These are phyloP conservation scores for Agrotis puta DNA, from an alignment of 2,888 invertebrate genomes.

Conservation along the genomic window DNA sequence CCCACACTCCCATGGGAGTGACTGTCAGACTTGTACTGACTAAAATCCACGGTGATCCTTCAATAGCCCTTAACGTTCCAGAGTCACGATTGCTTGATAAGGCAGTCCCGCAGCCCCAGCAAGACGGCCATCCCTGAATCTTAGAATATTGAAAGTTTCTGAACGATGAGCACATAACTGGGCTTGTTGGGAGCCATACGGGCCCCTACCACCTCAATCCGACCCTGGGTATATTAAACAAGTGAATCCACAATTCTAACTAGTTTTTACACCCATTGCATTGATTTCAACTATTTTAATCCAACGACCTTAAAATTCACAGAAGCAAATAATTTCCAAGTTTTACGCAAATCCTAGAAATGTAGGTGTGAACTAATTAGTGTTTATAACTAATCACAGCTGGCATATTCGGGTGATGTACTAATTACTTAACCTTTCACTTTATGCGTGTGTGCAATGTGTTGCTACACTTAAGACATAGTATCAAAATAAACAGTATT, in stretches of 20 bases:
- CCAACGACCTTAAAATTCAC: constrained; percentile 42
- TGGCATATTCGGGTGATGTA: constrained; percentile 44
- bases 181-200: too few relatives aligned
- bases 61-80: too few relatives aligned
- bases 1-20: too few relatives aligned
- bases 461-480: constrained; percentile 36
- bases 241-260: not conserved
- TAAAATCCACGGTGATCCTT: too few relatives aligned
- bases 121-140: too few relatives aligned
- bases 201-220: too few relatives aligned
- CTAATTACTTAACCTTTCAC: constrained; percentile 54
- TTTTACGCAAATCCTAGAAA: constrained; percentile 51
- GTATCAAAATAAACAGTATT: not conserved
- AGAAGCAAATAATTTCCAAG: constrained; percentile 49
- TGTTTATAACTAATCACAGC: constrained; percentile 49
- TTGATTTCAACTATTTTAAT: constrained; percentile 17
- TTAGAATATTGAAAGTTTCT: too few relatives aligned
- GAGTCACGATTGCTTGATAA: too few relatives aligned
- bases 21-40: too few relatives aligned
- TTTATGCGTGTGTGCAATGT: constrained; percentile 35
- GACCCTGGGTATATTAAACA: not conserved
- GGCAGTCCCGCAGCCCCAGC: too few relatives aligned
- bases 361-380: constrained; percentile 44
- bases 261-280: constrained; percentile 9
- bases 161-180: too few relatives aligned